Conservation (phyloP, 2,888 invertebrate genomes). For the Tryphoninae sp. region DNA sequence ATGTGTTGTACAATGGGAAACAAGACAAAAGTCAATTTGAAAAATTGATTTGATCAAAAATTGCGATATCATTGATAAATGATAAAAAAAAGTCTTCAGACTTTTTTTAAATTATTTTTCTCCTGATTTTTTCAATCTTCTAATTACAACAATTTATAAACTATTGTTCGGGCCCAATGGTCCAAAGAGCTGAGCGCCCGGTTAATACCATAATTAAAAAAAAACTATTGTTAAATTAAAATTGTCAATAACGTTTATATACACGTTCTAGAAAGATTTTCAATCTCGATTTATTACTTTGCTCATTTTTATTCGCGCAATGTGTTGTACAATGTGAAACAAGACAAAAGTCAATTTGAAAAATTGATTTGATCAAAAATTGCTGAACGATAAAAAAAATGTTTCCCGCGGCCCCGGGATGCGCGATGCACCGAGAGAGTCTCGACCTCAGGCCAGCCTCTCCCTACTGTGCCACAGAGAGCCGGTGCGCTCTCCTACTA, state of each 20-base stretch:
- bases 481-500: slow-evolving; percentile 30
- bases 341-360: background rate
- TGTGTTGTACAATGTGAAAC: background rate
- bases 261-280: too few relatives aligned
- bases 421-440: slow-evolving; percentile 29
- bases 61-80: background rate
- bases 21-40: background rate
- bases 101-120: background rate
- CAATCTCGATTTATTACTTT: background rate
- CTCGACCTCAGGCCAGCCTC: slow-evolving; percentile 42
- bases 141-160: background rate
- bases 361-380: background rate
- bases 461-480: slow-evolving; percentile 47
- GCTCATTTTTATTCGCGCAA: background rate
- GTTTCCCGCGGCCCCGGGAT: slow-evolving; percentile 2
- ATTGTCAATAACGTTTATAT: background rate
- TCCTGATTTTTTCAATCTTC: background rate
- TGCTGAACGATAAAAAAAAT: background rate
- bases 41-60: background rate
- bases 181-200: too few relatives aligned
- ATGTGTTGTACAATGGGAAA: background rate
- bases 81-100: background rate
- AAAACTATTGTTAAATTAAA: background rate
- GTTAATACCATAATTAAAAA: too few relatives aligned
- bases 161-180: too few relatives aligned